Evolutionary conservation across 2,888 invertebrate genomes (phyloP), one percentile per base, ranked within the genome.

Genomic region (Acanthacorydalis orientalis): DNA sequence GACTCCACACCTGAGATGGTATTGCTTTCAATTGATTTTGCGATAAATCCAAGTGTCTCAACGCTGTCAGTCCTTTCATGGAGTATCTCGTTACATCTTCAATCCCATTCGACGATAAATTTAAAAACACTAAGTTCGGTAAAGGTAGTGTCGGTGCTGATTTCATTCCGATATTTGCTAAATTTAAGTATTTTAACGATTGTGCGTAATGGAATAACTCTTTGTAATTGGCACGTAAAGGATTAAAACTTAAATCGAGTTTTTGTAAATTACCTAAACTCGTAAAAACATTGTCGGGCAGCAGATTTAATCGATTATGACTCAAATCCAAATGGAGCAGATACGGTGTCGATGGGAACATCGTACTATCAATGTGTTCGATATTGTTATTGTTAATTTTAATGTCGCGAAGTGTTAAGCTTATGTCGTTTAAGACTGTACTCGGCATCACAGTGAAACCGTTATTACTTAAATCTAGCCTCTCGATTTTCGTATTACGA

Each of bases 271-370:
- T 80, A 41, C 81, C 80, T 47, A 90, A 72, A 59, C 85, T 83
- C 23, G 83, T 83, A 63, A 91, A 90, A 15, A 88, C 87, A 62
- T 88, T 89, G 66, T 90, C 90, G 2, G 89, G 88, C 53, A 91
- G 66, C 52, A 89, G 84, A 14, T 84, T 84, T 51, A 90, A 71
- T 58, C 83, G 80, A 67, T 91, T 91, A 58, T 76, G 74, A 42
- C 83, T 82, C 58, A 91, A 67, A 67, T 86, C 83, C 49, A 91
- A 69, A 55, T 77, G 78, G 49, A 83, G 75, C 41, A 91, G 68
- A 61, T 82, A 83, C 46, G 87, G 83, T 32, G 83, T 84, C 57
- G 83, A 81, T 39, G 86, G 80, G 60, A 90, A 89, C 67, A 88
- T 86, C 51, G 84, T 87, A 55, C 84, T 83, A 63, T 91, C 90